Evolutionary conservation across 2,888 invertebrate genomes (phyloP), one percentile per base, ranked within the genome.

Genomic region (Tetragnatha montana): DNA sequence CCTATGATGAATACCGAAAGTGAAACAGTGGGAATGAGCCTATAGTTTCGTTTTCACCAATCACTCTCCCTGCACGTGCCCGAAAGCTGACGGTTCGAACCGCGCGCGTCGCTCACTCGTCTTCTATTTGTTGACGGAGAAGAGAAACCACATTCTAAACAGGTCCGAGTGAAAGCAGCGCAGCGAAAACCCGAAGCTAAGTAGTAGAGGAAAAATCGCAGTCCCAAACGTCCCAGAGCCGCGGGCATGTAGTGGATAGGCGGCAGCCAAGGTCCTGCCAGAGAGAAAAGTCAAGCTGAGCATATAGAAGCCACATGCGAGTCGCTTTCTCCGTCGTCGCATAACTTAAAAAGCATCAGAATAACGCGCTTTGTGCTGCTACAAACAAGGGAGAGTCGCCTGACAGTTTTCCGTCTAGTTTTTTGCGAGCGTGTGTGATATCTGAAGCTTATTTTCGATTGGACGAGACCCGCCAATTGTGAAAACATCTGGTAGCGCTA

Each of bases 401-500:
- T n/a, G 50, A 74, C 22, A 60, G 60, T 60, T 74, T 74, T 22
- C 73, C 8, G 35, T 47, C 19, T 6, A 22, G 22, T 82, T 49
- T 82, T 74, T 82, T 35, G 4, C 1, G 14, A 80, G 71, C 71
- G 71, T 49, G 21, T 71, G 71, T 19, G 50, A 21, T 70, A 81
- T 71, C 51, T 73, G 22, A 78, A 78, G 78, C 78, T 74, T 51
- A 74, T 74, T 35, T 60, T 70, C 80, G 14, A 80, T 80, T 80
- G 69, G 80, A 4, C 47, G 80, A 81, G 70, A 71, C 49, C 49
- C 51, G 60, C 19, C 51, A n/a, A 35, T 74, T 74, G 22, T 74
- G 74, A 82, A 82, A 82, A 82, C 82, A 82, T 82, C 82, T 82
- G 82, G 82, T 82, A 74, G 82, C 22, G 35, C 82, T 51, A 82